These are phyloP conservation scores for Ardeotis arabs DNA, from an alignment of 2,113 vertebrate genomes.

Conservation along the genomic window DNA sequence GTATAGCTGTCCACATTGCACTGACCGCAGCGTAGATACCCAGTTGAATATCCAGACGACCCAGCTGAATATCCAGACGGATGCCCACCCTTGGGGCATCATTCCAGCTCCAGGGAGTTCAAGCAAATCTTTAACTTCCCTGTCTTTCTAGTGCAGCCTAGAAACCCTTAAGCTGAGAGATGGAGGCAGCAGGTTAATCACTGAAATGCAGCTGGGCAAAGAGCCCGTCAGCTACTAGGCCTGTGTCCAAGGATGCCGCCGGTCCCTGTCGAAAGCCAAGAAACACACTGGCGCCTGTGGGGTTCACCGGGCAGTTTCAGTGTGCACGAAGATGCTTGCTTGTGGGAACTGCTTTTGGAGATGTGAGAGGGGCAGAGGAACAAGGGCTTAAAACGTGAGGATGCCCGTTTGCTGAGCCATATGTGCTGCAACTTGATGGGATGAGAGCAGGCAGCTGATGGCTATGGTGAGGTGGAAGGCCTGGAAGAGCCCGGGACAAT, in stretches of 20 bases:
- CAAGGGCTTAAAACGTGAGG: accelerated
- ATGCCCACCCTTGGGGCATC: background rate
- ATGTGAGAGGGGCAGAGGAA: accelerated
- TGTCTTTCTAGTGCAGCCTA: background rate
- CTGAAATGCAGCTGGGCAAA: background rate
- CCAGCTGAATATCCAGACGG: background rate
- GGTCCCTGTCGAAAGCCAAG: background rate
- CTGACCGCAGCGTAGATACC: accelerated
- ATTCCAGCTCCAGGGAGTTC: background rate
- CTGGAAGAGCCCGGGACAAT: background rate
- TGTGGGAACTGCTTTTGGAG: background rate
- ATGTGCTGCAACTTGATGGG: accelerated
- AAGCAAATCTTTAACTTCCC: background rate
- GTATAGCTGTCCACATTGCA: background rate
- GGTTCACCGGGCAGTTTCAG: background rate
- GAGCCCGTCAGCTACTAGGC: background rate
- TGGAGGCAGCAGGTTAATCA: background rate
- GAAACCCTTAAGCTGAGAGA: background rate
- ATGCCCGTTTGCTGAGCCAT: background rate
- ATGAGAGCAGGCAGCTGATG: background rate
- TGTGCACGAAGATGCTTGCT: accelerated
- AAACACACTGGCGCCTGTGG: accelerated
- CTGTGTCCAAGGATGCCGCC: background rate
- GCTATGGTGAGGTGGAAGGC: background rate
- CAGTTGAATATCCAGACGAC: background rate